These are phyloP conservation scores for Xyrichtys novacula DNA, from an alignment of 2,797 vertebrate species.

Conservation along the genomic window DNA sequence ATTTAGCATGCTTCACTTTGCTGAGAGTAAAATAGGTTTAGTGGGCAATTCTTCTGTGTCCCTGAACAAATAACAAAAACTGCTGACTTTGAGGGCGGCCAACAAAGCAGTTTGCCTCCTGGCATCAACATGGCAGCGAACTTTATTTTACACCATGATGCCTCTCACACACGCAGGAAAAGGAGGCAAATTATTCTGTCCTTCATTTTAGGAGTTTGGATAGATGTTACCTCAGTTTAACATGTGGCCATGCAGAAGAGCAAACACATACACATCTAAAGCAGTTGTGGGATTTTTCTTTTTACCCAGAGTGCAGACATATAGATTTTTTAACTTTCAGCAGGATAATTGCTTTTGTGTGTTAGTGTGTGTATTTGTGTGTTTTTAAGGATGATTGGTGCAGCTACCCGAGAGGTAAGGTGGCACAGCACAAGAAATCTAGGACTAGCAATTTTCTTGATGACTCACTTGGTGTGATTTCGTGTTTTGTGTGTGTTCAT, in stretches of 20 bases:
- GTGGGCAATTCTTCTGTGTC: constrained; percentile 69
- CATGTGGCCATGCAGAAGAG: background rate
- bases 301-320: background rate
- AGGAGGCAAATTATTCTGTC: background rate
- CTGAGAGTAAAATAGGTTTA: constrained; percentile 71
- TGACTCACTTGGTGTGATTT: background rate
- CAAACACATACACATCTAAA: background rate
- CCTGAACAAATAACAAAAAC: constrained; percentile 75
- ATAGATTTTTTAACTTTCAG: background rate
- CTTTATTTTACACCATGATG: constrained; percentile 40
- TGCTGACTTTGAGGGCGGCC: constrained; percentile 67
- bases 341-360: background rate
- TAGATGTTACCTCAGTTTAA: background rate
- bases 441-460: background rate
- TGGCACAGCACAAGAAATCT: constrained; percentile 15
- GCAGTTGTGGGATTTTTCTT: background rate
- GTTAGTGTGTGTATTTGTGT: background rate
- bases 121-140: constrained; percentile 57
- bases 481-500: constrained; percentile 1
- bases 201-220: background rate
- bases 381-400: constrained; percentile 1
- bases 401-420: background rate
- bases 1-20: constrained; percentile 63
- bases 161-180: background rate
- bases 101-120: constrained; percentile 65